A percentile compares a stretch with the other conserved stretches of the same genome.
Evolutionary conservation across 2,113 vertebrate genomes (phyloP).

Genomic region (Elephantulus edwardii): DNA sequence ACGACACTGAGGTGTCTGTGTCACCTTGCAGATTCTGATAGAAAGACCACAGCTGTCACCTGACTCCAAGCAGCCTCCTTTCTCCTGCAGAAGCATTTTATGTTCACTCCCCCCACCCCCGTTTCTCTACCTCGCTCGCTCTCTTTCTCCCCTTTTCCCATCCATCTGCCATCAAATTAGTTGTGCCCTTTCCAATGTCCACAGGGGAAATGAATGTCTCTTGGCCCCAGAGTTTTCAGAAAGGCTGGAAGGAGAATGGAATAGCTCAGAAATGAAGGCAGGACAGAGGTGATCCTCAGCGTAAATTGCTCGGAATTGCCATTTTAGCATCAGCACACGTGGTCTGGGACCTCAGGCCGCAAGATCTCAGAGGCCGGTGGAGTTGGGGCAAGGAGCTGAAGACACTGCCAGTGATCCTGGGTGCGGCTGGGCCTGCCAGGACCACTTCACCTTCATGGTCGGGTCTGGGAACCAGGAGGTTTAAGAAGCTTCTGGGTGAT

Average conservation of each 20-base stretch:
- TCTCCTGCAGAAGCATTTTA: not conserved
- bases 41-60: not conserved
- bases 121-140: too few relatives aligned
- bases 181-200: conserved; percentile 11
- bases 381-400: not conserved
- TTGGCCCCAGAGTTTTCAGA: not conserved
- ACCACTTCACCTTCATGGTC: not conserved
- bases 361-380: not conserved
- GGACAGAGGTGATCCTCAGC: not conserved
- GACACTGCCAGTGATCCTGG: not conserved
- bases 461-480: not conserved
- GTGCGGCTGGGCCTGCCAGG: not conserved
- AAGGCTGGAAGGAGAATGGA: not conserved
- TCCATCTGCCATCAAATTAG: not conserved
- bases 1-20: not conserved
- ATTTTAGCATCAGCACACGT: not conserved
- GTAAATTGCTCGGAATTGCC: not conserved
- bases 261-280: not conserved
- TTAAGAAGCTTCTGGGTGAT: not conserved
- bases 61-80: not conserved
- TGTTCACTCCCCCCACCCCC: too few relatives aligned
- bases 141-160: not conserved
- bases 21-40: not conserved
- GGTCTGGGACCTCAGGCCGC: not conserved
- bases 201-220: not conserved